Evolutionary conservation across 2,888 invertebrate species (phyloP), one percentile per base, ranked within the genome.

Genomic region (Sturmia bella): DNA sequence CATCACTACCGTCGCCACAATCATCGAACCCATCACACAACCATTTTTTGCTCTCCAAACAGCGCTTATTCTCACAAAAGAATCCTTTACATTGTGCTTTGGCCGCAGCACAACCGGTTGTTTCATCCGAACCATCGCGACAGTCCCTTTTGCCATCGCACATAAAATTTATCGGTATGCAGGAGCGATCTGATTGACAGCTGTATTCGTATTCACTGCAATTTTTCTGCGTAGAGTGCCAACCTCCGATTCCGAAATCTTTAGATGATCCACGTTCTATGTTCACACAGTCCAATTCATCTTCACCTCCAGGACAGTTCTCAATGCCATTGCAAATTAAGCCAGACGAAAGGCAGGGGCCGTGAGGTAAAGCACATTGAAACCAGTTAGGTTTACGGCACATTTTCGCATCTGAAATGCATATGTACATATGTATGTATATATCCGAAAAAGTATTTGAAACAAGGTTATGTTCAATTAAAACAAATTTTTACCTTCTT

Each of bases 111-210:
- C 93, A 93, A 1, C 91, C 91, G 11, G 81, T 85, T 0, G 77
- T 50, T 89, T 96, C 96, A 86, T 96, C 96, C 0, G 94, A 94
- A 52, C 90, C 91, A 89, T 97, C 97, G 0, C 87, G 84, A 87
- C 97, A 98, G 89, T 98, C 96, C 5, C 89, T 88, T 9, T 93
- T 92, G 0, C 93, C 93, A 87, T 98, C 95, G 88, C 97, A 97
- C 69, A 94, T 92, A 89, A 93, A 93, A 73, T 91, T 92, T 56
- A 93, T 88, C 0, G 94, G 93, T 72, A 97, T 93, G 86, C 97
- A 97, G 48, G 92, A 85, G 5, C 85, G 86, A 80, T 91, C 89
- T 52, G 75, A 72, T 21, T 86, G 74, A 64, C 91, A 91, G 39
- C 84, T 89, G 70, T 86, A 91, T 82, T 91, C 90, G 39, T 80